Base-by-base conservation (phyloP, 1,140 invertebrate genomes). In the Caenorhabditis remanei region DNA sequence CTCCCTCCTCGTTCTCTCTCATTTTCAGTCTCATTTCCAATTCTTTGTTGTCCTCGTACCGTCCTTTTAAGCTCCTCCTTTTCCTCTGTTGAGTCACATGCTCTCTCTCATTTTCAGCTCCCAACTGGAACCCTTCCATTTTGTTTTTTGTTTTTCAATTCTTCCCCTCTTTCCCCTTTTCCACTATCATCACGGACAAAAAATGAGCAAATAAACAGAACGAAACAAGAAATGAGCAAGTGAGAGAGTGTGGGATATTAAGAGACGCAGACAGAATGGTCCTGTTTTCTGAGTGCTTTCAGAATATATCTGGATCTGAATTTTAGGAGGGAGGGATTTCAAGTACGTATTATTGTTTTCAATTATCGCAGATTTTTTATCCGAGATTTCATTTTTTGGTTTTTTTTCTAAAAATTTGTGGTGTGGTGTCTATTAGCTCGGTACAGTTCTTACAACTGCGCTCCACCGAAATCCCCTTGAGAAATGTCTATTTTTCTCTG, bases 21-120 rank as follows among this genome's bases (percentile, higher is more conserved):
- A 75, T 55, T 83, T 43, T 83, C 24, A 46, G 32, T 55, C 79
- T 83, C 55, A 41, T 83, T 43, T 83, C 21, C 79, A 32, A 56
- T 41, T 53, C 55, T 19, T 79, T 16, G 71, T 50, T 55, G 79
- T 41, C 50, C 48, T 55, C 13, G 24, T 56, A 58, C 53, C 41
- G 58, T 84, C n/a, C 83, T 61, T 61, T 58, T 13, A 84, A 48
- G 55, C 55, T 2, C 19, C 83, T 19, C 83, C 19, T 32, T 24
- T 14, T 84, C 14, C 21, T 32, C 32, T 16, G 21, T 41, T 58
- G 16, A 46, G 48, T 53, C 24, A 71, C n/a, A 14, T 48, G 43
- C 40, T 71, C n/a, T n/a, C n/a, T n/a, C n/a, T n/a, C 43, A 71
- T 32, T 48, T 53, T 53, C 50, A 53, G 50, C 11, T 11, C 11